Evolutionary conservation across 1,140 invertebrate genomes (phyloP).

Genomic region (Magallana ariakensis): DNA sequence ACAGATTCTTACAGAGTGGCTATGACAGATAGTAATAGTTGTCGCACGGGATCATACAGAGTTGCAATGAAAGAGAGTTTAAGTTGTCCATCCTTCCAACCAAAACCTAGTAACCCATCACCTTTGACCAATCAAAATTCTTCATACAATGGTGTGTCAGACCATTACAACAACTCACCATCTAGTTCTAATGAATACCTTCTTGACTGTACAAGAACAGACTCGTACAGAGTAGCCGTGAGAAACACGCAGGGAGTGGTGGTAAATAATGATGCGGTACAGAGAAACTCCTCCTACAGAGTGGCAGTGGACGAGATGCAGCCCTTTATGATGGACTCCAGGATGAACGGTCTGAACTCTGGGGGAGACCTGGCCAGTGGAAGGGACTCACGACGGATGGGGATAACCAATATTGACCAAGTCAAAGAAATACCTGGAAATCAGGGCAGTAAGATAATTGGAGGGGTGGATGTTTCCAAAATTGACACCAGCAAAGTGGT

Average conservation of each 20-base stretch:
- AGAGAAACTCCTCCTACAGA: constrained; percentile 69
- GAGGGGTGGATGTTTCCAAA: constrained; percentile 3
- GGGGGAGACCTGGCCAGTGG: constrained; percentile 51
- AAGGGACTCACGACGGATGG: constrained; percentile 70
- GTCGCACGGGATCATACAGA: constrained; percentile 58
- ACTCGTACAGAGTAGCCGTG: constrained; percentile 74
- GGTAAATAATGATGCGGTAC: constrained; percentile 49
- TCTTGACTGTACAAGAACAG: constrained; percentile 62
- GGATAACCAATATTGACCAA: constrained; percentile 76
- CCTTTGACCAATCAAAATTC: constrained; percentile 52
- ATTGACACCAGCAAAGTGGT: constrained; percentile 38
- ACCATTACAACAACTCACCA: background rate
- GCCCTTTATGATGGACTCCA: constrained; percentile 54
- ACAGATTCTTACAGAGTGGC: constrained; percentile 73
- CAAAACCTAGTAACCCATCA: constrained; percentile 18
- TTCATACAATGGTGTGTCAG: background rate
- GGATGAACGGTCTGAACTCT: constrained; percentile 65
- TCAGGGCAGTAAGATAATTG: constrained; percentile 30
- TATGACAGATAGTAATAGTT: constrained; percentile 50
- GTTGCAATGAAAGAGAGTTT: constrained; percentile 62
- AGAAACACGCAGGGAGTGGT: constrained; percentile 68
- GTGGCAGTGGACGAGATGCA: constrained; percentile 67
- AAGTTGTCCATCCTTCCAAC: constrained; percentile 60
- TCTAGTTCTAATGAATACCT: background rate
- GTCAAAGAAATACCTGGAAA: constrained; percentile 54